Evolutionary conservation across 2,888 invertebrate species (phyloP), one percentile per base, ranked within the genome.

Genomic region (Platypus cylindrus): DNA sequence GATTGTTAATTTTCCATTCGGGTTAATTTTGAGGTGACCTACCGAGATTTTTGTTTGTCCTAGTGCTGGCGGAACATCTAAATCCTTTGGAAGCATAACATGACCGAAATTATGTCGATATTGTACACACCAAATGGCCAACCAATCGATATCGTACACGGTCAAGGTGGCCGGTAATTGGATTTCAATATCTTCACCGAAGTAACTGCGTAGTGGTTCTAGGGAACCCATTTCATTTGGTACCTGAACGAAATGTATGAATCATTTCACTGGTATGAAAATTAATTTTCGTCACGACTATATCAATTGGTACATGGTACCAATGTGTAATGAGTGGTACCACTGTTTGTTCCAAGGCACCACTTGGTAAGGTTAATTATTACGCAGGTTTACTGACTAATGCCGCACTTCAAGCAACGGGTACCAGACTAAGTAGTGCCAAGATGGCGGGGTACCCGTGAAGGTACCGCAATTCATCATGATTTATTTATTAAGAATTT

Each of bases 31-130:
- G 14, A 27, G 7, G 27, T 16, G 20, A 63, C 73, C 75, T 71
- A 89, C 87, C 62, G 86, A 84, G 44, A 86, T 84, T 65, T 86
- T 86, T 0, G 87, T 87, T 63, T 89, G 87, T 12, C 87, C 87
- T 42, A 90, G 59, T 1, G 89, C 87, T 0, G 90, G 89, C 0
- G 91, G 91, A 11, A 91, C 86, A 48, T 90, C 86, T 49, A 90
- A 62, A 50, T 87, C 83, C 55, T 80, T 82, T 0, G 90, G 90
- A 33, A 91, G 78, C 52, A 72, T 68, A 1, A 91, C 86, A 54
- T 91, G 86, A 0, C 91, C 91, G 56, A 90, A 91, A 65, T 90
- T 89, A 54, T 90, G 86, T 3, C 78, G 64, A 62, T 82, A 85
- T 52, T 79, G 77, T n/a, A 89, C 84, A 54, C 90, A 90, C 86